A percentile compares a stretch with the other conserved stretches of the same genome.
Conservation (phyloP, 2,888 invertebrate genomes). For the Mimachlamys varia region DNA sequence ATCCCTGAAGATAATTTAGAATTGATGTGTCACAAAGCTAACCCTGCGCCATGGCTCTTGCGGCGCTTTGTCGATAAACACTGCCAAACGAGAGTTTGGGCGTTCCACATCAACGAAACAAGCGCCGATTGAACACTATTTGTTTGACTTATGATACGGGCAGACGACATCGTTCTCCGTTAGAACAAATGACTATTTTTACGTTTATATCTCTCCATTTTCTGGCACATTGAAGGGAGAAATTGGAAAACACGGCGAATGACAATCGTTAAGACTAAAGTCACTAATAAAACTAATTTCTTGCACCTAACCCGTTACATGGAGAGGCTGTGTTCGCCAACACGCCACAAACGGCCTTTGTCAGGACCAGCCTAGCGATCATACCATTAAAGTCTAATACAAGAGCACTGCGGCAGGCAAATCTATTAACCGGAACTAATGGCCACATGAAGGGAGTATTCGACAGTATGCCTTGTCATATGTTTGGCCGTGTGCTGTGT, state of each 20-base stretch:
- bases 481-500: constrained; percentile 19
- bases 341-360: constrained; percentile 7
- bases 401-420: background rate
- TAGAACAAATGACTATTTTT: constrained; percentile 20
- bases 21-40: background rate
- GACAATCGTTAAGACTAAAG: constrained; percentile 45
- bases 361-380: constrained; percentile 18
- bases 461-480: constrained; percentile 28
- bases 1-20: background rate
- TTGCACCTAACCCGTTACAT: constrained; percentile 47
- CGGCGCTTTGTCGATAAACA: background rate
- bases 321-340: background rate
- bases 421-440: constrained; percentile 17
- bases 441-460: constrained; percentile 3
- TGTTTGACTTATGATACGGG: constrained; percentile 31
- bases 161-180: background rate
- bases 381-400: constrained; percentile 5
- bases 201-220: constrained; percentile 52
- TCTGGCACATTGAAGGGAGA: constrained; percentile 61
- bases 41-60: background rate
- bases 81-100: background rate
- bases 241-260: constrained; percentile 58
- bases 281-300: constrained; percentile 58
- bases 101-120: background rate
- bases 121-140: background rate